Conservation (phyloP, 2,113 vertebrate genomes). For the human (Homo sapiens) region DNA sequence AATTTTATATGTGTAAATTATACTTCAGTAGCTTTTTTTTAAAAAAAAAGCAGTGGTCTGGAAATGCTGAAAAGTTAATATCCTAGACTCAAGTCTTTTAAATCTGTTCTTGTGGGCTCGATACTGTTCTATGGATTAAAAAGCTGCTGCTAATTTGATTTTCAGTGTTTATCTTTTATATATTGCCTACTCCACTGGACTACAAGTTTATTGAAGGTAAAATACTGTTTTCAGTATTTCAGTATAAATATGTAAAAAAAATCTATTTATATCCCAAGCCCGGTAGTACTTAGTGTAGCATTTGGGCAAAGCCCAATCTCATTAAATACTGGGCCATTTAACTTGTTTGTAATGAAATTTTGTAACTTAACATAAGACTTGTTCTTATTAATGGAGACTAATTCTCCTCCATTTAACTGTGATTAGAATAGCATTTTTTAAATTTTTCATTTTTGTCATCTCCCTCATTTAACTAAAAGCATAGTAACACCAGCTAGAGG, state of each 20-base stretch:
- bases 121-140: neutral
- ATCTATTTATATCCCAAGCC: neutral
- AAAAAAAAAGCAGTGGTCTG: neutral
- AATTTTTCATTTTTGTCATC: neutral
- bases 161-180: neutral
- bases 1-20: neutral
- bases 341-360: neutral
- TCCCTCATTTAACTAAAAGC: neutral
- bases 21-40: neutral
- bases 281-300: neutral
- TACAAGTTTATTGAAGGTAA: neutral
- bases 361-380: neutral
- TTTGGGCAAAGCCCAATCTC: neutral
- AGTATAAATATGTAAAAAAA: neutral
- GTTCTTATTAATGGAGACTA: neutral
- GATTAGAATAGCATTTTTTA: neutral
- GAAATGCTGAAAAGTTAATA: neutral
- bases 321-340: conserved; percentile 36
- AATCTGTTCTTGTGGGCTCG: neutral
- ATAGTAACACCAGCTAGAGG: neutral
- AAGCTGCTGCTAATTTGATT: neutral
- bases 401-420: neutral
- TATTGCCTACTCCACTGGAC: neutral
- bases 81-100: neutral
- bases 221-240: neutral